Conservation (phyloP, 2,113 vertebrate species). For the Pavo muticus region DNA sequence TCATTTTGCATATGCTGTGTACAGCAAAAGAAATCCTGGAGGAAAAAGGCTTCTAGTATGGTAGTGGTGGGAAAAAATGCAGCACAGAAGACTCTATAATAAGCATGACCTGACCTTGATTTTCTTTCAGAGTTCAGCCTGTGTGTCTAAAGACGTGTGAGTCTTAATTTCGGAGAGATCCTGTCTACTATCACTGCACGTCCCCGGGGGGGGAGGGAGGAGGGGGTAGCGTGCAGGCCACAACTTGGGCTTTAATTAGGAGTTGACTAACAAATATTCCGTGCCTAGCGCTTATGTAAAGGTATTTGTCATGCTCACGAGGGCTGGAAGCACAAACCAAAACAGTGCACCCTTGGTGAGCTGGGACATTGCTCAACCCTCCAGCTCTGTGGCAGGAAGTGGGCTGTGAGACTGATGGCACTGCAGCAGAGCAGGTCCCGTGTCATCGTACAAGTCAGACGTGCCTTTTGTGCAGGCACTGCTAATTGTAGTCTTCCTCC, state of each 20-base stretch:
- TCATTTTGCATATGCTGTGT: neutral
- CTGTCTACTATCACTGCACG: accelerated
- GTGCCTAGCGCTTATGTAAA: neutral
- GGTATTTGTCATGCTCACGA: neutral
- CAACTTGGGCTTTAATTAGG: neutral
- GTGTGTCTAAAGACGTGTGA: accelerated
- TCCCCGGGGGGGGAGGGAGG: neutral
- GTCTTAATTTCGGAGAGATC: neutral
- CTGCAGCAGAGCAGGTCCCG: neutral
- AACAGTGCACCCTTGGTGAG: neutral
- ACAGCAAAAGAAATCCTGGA: neutral
- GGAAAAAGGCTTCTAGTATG: neutral
- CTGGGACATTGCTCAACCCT: neutral
- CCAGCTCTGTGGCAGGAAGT: neutral
- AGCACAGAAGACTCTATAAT: accelerated
- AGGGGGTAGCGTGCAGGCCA: neutral
- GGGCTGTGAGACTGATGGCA: neutral
- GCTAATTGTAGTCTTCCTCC: slow-evolving; percentile 39
- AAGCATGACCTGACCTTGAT: neutral
- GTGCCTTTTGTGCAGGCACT: neutral
- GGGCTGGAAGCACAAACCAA: neutral
- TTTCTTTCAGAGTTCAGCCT: neutral
- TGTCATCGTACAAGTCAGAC: neutral
- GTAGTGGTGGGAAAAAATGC: neutral
- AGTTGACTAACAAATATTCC: neutral